Conservation (phyloP, 2,888 invertebrate species). For the Campoplex capitator region DNA sequence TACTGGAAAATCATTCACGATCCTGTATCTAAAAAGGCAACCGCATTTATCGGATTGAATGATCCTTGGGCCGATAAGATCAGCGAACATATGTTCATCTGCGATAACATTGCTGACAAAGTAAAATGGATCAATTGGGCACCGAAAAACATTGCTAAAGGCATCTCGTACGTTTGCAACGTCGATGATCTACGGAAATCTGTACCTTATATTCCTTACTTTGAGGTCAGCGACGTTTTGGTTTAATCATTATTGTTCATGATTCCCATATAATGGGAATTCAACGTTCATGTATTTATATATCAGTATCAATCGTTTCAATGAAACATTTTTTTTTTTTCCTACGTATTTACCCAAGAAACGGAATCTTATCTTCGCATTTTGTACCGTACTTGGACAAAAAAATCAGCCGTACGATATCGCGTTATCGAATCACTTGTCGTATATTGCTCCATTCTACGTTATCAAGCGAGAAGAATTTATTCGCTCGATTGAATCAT, state of each 20-base stretch:
- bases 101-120: conserved; percentile 84
- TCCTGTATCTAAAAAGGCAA: conserved; percentile 77
- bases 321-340: not conserved
- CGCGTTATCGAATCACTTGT: not conserved
- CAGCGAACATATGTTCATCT: conserved; percentile 81
- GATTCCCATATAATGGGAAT: not conserved
- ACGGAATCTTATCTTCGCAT: not conserved
- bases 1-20: conserved; percentile 85
- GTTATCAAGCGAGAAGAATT: not conserved
- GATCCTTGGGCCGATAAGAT: conserved; percentile 82
- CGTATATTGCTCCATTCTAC: not conserved
- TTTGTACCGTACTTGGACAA: not conserved
- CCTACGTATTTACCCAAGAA: not conserved
- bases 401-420: not conserved
- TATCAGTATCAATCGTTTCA: not conserved
- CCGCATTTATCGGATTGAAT: conserved; percentile 84
- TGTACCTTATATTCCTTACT: conserved; percentile 86
- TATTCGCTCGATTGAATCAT: not conserved
- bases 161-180: conserved; percentile 88
- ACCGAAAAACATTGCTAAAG: conserved; percentile 85
- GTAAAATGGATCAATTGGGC: conserved; percentile 87
- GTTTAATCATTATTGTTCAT: conserved; percentile 68
- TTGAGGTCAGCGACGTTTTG: conserved; percentile 85
- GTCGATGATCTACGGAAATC: conserved; percentile 86
- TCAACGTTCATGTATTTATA: not conserved